Percentiles rank a stretch among this genome's conserved stretches.
Evolutionary conservation across 1,140 invertebrate species (phyloP).

Genomic region (Aphaenogaster floridana): DNA sequence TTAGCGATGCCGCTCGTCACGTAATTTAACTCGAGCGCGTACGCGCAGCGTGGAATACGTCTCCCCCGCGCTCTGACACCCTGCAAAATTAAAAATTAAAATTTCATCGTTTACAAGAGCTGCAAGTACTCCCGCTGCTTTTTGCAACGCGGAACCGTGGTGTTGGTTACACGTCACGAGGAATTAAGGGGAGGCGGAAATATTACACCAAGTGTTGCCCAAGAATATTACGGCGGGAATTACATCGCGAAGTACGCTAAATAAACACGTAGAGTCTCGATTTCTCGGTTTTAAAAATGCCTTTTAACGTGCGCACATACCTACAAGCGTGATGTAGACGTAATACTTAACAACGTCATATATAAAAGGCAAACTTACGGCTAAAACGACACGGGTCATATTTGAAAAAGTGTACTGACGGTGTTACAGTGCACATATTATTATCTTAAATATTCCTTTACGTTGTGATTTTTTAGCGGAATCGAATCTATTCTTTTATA

Average conservation of each 20-base stretch:
- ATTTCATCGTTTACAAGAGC: slow-evolving; percentile 73
- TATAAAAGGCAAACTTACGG: slow-evolving; percentile 10
- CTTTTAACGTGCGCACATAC: neutral
- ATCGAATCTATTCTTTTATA: neutral
- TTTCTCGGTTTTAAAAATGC: slow-evolving; percentile 35
- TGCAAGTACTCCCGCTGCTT: slow-evolving; percentile 36
- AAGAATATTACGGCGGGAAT: slow-evolving; percentile 59
- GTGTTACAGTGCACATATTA: neutral
- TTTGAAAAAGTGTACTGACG: neutral
- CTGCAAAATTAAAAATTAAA: slow-evolving; percentile 74
- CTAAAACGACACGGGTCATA: too few species aligned
- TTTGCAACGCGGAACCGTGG: slow-evolving; percentile 35
- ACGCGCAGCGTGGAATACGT: slow-evolving; percentile 15
- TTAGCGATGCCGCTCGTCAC: slow-evolving; percentile 50
- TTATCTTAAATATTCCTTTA: neutral
- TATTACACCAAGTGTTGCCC: slow-evolving; percentile 52
- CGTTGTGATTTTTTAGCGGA: neutral
- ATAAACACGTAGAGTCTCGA: slow-evolving; percentile 50
- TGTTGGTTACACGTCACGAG: slow-evolving; percentile 51
- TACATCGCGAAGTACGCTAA: slow-evolving; percentile 42
- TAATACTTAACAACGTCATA: slow-evolving; percentile 5
- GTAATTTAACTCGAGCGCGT: slow-evolving; percentile 65
- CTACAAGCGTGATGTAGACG: neutral
- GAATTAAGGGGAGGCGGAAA: slow-evolving; percentile 65
- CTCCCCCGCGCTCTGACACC: slow-evolving; percentile 42